These are phyloP conservation scores for Leuciscus waleckii DNA, from an alignment of 2,797 vertebrate species.

Conservation along the genomic window DNA sequence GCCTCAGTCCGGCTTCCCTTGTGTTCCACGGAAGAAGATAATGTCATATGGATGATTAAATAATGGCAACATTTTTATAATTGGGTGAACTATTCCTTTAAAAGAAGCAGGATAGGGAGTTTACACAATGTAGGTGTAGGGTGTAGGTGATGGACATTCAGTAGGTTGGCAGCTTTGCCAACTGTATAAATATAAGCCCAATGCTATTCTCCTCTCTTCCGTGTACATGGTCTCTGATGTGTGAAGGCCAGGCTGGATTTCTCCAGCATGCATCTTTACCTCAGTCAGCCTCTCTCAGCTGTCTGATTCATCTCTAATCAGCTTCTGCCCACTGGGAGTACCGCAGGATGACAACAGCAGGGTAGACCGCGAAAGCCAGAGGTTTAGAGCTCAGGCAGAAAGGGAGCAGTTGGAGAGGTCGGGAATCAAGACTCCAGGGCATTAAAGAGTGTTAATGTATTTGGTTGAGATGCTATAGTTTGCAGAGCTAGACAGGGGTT, in stretches of 20 bases:
- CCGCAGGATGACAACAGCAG: conserved; percentile 25
- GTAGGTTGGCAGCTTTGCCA: conserved; percentile 33
- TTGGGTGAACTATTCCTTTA: neutral
- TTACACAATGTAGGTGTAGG: neutral
- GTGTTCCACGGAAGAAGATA: neutral
- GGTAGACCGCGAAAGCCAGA: conserved; percentile 22
- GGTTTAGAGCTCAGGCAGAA: conserved; percentile 33
- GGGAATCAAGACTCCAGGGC: conserved; percentile 32
- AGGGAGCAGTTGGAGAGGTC: conserved; percentile 39
- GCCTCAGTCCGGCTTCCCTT: neutral
- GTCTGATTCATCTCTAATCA: conserved; percentile 55
- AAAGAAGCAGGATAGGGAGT: neutral
- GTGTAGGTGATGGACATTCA: conserved; percentile 23
- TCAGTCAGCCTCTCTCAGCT: conserved; percentile 30
- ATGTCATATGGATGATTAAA: neutral
- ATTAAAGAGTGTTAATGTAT: conserved; percentile 40
- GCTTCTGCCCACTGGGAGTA: conserved; percentile 35
- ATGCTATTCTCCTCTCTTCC: conserved; percentile 23
- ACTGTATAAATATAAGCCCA: conserved; percentile 40
- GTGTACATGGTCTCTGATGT: conserved; percentile 30
- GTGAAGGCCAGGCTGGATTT: conserved; percentile 19
- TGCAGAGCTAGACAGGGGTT: conserved; percentile 48
- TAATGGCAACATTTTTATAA: neutral
- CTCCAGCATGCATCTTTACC: conserved; percentile 39
- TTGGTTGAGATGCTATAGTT: conserved; percentile 41